Evolutionary conservation across 2,797 vertebrate genomes (phyloP).

Genomic region (Tamandua tetradactyla): DNA sequence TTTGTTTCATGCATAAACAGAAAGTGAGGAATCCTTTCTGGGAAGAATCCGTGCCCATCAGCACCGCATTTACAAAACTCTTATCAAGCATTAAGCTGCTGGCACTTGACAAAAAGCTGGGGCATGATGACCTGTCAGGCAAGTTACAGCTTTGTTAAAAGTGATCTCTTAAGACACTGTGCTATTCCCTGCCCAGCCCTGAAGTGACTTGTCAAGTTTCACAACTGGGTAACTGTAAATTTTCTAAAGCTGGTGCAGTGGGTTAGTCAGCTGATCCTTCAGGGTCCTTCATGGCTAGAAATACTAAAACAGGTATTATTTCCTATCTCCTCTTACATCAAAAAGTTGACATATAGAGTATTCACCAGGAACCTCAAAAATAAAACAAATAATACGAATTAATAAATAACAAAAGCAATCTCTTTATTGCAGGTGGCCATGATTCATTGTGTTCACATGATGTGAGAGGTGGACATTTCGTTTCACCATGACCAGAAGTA

Average conservation of each 20-base stretch:
- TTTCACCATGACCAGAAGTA: slow-evolving; percentile 22
- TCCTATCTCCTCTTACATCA: slow-evolving; percentile 56
- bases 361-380: slow-evolving; percentile 42
- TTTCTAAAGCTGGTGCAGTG: background rate
- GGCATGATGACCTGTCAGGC: background rate
- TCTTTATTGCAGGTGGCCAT: background rate
- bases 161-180: rapidly evolving
- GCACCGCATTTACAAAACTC: background rate
- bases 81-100: background rate
- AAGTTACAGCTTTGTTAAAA: background rate
- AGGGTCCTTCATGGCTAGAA: slow-evolving; percentile 29
- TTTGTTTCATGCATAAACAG: background rate
- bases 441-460: background rate
- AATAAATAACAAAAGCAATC: slow-evolving; percentile 28
- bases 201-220: background rate
- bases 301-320: slow-evolving; percentile 10
- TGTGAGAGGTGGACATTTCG: background rate
- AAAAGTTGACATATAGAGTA: slow-evolving; percentile 19
- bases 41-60: background rate
- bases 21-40: rapidly evolving
- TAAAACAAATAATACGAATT: background rate
- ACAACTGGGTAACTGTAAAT: background rate
- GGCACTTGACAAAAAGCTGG: background rate
- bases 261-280: background rate
- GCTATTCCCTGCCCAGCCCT: background rate